Conservation (phyloP, 2,888 invertebrate genomes). For the Caenorhabditis zanzibari region DNA sequence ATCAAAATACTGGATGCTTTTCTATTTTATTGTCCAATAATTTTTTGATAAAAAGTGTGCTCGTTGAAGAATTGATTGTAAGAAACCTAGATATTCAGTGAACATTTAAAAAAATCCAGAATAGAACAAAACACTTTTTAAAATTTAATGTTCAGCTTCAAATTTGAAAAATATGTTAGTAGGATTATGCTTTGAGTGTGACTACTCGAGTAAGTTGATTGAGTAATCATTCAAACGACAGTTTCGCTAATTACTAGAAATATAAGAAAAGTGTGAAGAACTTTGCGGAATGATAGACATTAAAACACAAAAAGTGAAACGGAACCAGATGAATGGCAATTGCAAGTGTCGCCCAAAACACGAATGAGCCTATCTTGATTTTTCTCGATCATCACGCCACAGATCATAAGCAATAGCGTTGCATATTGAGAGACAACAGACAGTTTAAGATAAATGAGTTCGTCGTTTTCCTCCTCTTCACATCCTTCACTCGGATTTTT, state of each 20-base stretch:
- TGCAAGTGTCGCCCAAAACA: slow-evolving; percentile 45
- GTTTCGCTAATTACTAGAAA: no score
- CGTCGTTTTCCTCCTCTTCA: slow-evolving; percentile 21
- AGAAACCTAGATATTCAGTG: no score
- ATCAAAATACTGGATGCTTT: neutral
- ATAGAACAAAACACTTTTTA: no score
- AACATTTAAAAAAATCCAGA: no score
- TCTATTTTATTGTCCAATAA: neutral
- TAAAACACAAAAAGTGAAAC: slow-evolving; percentile 12
- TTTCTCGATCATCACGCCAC: slow-evolving; percentile 31
- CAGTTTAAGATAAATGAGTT: slow-evolving; percentile 59
- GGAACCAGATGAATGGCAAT: slow-evolving; percentile 17
- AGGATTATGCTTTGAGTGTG: no score
- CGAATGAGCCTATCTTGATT: slow-evolving; percentile 30
- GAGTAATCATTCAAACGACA: no score
- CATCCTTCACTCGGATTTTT: slow-evolving; percentile 20
- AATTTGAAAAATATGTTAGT: no score
- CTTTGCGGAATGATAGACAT: neutral
- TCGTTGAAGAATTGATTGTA: no score
- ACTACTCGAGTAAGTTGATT: no score
- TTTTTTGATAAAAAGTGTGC: no score
- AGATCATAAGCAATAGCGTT: slow-evolving; percentile 33
- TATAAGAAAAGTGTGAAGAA: neutral
- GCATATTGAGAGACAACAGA: slow-evolving; percentile 12
- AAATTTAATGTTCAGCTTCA: no score